Evolutionary conservation across 53 echinoderm and acorn worm genomes (phyloP).

Genomic region (Hippasteria phrygiana): DNA sequence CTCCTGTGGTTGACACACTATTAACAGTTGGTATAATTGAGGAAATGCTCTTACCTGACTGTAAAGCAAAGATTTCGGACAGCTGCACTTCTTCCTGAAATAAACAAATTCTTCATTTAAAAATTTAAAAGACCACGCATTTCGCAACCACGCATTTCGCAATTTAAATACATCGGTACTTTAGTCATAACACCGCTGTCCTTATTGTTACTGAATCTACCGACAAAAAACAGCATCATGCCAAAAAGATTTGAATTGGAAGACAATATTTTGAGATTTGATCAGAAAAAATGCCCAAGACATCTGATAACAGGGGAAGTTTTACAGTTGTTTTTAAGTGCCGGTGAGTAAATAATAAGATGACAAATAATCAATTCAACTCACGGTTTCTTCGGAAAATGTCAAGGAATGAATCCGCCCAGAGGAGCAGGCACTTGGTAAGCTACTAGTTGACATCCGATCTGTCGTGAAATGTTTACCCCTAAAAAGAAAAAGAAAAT

Average conservation of each 20-base stretch:
- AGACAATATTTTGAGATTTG: no score
- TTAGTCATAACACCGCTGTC: no score
- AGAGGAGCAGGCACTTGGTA: constrained; percentile 78
- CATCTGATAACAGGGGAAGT: no score
- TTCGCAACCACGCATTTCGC: neutral
- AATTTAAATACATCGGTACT: no score
- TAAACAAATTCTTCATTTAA: neutral
- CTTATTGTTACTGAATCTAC: no score
- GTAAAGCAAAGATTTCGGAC: constrained; percentile 80
- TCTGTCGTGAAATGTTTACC: constrained; percentile 88
- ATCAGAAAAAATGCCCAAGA: no score
- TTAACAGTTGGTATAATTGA: neutral
- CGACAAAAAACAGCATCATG: no score
- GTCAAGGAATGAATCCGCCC: constrained; percentile 75
- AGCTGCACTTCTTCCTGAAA: constrained; percentile 80
- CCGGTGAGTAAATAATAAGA: no score
- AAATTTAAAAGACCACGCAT: neutral
- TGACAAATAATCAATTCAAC: constrained; percentile 23
- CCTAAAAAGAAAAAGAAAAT: constrained; percentile 37
- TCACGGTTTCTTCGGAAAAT: constrained; percentile 76
- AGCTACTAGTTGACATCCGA: constrained; percentile 46
- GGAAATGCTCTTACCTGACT: constrained; percentile 76
- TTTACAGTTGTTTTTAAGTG: no score
- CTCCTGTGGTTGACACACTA: no score
- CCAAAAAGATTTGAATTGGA: no score